These are phyloP conservation scores for Euzophera pinguis DNA, from an alignment of 2,888 invertebrate genomes.

Conservation along the genomic window DNA sequence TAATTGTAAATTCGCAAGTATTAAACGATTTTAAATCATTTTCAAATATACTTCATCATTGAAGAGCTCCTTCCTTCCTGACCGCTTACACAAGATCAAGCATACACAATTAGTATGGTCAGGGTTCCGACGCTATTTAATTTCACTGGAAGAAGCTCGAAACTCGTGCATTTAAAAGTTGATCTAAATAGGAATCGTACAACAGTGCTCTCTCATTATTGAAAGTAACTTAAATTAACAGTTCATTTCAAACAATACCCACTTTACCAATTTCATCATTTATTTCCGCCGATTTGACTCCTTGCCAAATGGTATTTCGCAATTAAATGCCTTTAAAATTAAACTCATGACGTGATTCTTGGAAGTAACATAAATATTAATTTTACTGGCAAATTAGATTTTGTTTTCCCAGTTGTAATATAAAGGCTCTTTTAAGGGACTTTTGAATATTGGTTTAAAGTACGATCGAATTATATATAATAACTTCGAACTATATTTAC, in stretches of 20 bases:
- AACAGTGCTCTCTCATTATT: background rate
- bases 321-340: conserved; percentile 3
- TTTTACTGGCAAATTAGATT: background rate
- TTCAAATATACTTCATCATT: too few species aligned
- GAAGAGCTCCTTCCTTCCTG: too few species aligned
- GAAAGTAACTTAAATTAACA: background rate
- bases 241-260: background rate
- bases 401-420: background rate
- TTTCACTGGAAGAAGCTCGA: too few species aligned
- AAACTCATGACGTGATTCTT: conserved; percentile 2
- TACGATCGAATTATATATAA: too few species aligned
- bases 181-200: background rate
- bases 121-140: too few species aligned
- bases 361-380: conserved; percentile 5
- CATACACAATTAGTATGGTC: too few species aligned
- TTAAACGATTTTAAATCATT: too few species aligned
- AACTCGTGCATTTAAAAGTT: too few species aligned
- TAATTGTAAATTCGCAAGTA: too few species aligned
- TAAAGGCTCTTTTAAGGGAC: background rate
- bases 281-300: background rate
- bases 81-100: too few species aligned
- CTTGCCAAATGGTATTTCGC: background rate
- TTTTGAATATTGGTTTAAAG: too few species aligned
- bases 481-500: too few species aligned
- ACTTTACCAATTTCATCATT: background rate